phyloP scores from a whole-genome alignment of 2,888 invertebrate species.

The Eurytoma californica region DNA sequence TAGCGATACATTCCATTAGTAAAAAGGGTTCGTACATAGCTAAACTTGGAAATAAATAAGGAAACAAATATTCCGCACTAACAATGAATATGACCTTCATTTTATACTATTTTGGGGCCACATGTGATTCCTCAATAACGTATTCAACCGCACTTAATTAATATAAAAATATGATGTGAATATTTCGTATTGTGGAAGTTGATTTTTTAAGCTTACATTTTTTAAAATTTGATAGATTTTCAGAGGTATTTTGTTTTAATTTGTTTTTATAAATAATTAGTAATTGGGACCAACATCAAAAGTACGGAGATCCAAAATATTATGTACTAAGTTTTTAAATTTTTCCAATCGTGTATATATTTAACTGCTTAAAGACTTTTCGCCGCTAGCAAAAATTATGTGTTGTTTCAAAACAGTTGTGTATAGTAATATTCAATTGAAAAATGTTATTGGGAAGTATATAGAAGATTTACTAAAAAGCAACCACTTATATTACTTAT shows the following conservation, averaged over 20 bases:
- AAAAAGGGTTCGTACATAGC: slow-evolving; percentile 62
- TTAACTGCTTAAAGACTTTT: background rate
- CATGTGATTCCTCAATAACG: background rate
- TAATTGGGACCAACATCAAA: slow-evolving; percentile 52
- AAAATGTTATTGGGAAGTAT: slow-evolving; percentile 48
- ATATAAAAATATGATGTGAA: background rate
- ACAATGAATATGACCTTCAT: background rate
- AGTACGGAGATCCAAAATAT: slow-evolving; percentile 18
- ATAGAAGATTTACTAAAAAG: slow-evolving; percentile 35
- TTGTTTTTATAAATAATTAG: slow-evolving; percentile 42
- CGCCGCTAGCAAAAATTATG: slow-evolving; percentile 8
- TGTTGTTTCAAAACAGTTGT: slow-evolving; percentile 44
- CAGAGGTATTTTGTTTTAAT: background rate
- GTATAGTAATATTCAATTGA: slow-evolving; percentile 54
- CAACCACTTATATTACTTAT: slow-evolving; percentile 33
- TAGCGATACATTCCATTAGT: slow-evolving; percentile 73
- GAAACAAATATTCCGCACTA: slow-evolving; percentile 13
- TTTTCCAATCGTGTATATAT: slow-evolving; percentile 40
- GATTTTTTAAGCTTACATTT: no score
- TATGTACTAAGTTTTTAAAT: slow-evolving; percentile 22
- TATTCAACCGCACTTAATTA: background rate
- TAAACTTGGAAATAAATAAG: slow-evolving; percentile 56
- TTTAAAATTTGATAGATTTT: no score
- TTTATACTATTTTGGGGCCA: slow-evolving; percentile 21
- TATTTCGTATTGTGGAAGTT: no score